Evolutionary conservation across 2,888 invertebrate species (phyloP), one percentile per base, ranked within the genome.

Genomic region (Pardosa pseudoannulata): DNA sequence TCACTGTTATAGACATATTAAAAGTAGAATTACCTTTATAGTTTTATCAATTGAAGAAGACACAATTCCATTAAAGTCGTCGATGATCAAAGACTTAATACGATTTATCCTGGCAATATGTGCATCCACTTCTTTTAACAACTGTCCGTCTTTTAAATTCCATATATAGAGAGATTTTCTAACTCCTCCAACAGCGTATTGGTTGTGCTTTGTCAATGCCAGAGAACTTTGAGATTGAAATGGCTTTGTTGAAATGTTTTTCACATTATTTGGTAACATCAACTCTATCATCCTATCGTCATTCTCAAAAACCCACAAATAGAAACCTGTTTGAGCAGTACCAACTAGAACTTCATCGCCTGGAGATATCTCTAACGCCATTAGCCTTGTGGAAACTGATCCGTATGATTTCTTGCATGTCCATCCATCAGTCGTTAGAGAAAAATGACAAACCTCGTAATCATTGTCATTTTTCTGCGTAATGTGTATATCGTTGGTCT

Each of bases 21-120:
- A 7, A 9, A 36, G 9, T 36, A 36, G 5, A 36, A 98, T 99
- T 6, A 98, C 97, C 93, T 99, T 99, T 7, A 99, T 98, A 0
- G 98, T 97, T 87, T 98, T 94, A 92, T 99, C 99, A 71, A 99
- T 98, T 0, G 98, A 98, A 0, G 98, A 98, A 0, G 99, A 98
- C 70, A 99, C 97, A 5, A 98, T 90, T 88, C 91, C 91, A 89
- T 92, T 92, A 74, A 91, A 90, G 19, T 95, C 94, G 0, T 96
- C 96, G 19, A 96, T 94, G 0, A 96, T 96, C 50, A 98, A 92
- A 0, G 97, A 95, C 89, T 96, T 96, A 82, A 99, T 92, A 90
- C 97, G 96, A 80, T 99, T 97, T 13, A 99, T 98, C 86, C 99
- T 93, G 0, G 98, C 98, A 90, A 98, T 99, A 92, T 99, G 99